Evolutionary conservation across 1,140 invertebrate genomes (phyloP), one percentile per base, ranked within the genome.

Genomic region (Charaxes varanes): DNA sequence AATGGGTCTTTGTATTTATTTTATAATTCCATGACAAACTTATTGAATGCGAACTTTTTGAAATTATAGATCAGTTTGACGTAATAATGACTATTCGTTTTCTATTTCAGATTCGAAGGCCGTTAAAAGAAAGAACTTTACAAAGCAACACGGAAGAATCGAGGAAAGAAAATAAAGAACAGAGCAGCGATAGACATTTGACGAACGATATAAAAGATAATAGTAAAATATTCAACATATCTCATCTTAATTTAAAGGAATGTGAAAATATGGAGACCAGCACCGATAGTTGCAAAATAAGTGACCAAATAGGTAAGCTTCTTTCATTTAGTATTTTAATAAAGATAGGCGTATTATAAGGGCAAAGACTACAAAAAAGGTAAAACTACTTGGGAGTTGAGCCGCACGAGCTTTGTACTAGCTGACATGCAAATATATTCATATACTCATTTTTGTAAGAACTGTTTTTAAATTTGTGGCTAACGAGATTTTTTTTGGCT

Each of bases 51-150:
- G n/a, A n/a, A n/a, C n/a, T n/a, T n/a, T n/a, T n/a, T n/a, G n/a
- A n/a, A n/a, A n/a, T n/a, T n/a, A n/a, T n/a, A n/a, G n/a, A n/a
- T n/a, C n/a, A n/a, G n/a, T n/a, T n/a, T n/a, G n/a, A n/a, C n/a
- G n/a, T n/a, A n/a, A n/a, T n/a, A n/a, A n/a, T n/a, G n/a, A n/a
- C n/a, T n/a, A n/a, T n/a, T n/a, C n/a, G n/a, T n/a, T 31, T 16
- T 36, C 32, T 17, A 6, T 56, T 64, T 16, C 51, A 78, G 73
- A 76, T 78, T 41, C 55, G 67, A 34, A 62, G 48, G 57, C 73
- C 73, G 1, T 13, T 73, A 7, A 62, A 62, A 42, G 73, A 78
- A 19, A 74, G 66, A 26, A 61, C 57, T 2, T 28, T 70, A 22
- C 48, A 41, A 2, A 31, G 49, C 11, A 65, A 62, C 23, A 38